Base-by-base conservation (phyloP, 2,888 invertebrate genomes). In the Clanis bilineata region DNA sequence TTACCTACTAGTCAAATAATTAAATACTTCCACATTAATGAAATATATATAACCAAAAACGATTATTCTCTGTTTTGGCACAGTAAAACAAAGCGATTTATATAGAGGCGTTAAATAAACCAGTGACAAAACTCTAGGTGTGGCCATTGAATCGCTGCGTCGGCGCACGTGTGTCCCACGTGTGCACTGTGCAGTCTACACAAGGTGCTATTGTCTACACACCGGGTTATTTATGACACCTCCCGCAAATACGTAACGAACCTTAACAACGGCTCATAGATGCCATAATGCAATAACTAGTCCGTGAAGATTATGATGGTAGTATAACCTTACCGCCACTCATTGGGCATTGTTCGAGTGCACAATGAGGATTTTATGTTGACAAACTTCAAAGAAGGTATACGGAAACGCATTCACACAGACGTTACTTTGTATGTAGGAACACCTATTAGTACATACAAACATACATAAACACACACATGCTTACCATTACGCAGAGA, bases 151-250 rank as follows among this genome's bases (percentile, higher is more conserved):
- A 57, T 15, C 23, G 39, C 38, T 58, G 64, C 57, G 58, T 38
- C 21, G 51, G 58, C 58, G 62, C 64, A 51, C 51, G 51, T 51
- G 51, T 56, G 59, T 68, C 71, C 68, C 86, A 86, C 83, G 84
- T 85, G 84, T 70, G 67, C 54, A 72, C 63, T 36, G 7, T 12
- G 12, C 36, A 25, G 25, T 25, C 3, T 25, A 64, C 57, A 71
- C 72, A 72, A 82, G 80, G 83, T 81, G 75, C 74, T 71, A 82
- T 86, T 86, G 83, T 85, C 77, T 78, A 60, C 60, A 73, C 69
- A 65, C 64, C 62, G 57, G 32, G 57, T 63, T 63, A 68, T 68
- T 65, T 64, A 69, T 62, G 60, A 63, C 67, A 58, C 39, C 58
- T 12, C 38, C 39, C 38, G 18, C 15, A 10, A 9, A 32, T 23